Evolutionary conservation across 2,113 vertebrate species (phyloP).

Genomic region (Vidua macroura): DNA sequence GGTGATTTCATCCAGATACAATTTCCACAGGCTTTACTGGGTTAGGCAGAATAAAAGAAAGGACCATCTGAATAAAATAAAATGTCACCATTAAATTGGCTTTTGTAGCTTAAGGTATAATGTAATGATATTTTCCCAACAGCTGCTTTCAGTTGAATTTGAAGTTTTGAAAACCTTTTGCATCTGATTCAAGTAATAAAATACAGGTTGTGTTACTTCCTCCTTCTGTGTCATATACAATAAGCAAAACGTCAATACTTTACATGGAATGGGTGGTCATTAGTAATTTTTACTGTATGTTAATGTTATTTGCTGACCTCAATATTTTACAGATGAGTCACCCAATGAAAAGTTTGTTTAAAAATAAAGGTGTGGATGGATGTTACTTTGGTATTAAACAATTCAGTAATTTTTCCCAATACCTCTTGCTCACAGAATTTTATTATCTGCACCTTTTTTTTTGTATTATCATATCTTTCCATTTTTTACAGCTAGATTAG

Average conservation of each 20-base stretch:
- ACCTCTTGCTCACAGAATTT: background rate
- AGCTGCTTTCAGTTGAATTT: constrained; percentile 79
- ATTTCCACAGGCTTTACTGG: constrained; percentile 71
- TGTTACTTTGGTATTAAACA: background rate
- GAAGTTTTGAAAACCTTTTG: constrained; percentile 71
- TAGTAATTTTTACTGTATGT: constrained; percentile 39
- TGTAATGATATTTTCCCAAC: constrained; percentile 76
- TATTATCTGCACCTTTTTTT: background rate
- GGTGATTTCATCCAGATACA: constrained; percentile 78
- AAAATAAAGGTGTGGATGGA: background rate
- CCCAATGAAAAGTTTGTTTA: background rate
- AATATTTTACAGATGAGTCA: constrained; percentile 14
- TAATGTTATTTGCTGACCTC: constrained; percentile 51
- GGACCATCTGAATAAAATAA: constrained; percentile 81
- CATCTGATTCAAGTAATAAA: constrained; percentile 77
- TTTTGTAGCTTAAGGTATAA: constrained; percentile 77
- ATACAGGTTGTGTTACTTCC: constrained; percentile 74
- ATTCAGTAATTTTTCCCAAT: background rate
- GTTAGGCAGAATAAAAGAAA: constrained; percentile 73
- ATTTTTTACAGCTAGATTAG: background rate
- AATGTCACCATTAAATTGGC: constrained; percentile 78
- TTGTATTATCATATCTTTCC: background rate
- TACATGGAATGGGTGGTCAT: constrained; percentile 38
- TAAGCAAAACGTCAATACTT: constrained; percentile 55
- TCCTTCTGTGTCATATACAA: constrained; percentile 65